Conservation (phyloP, 2,888 invertebrate species). For the Byasa hedistus region DNA sequence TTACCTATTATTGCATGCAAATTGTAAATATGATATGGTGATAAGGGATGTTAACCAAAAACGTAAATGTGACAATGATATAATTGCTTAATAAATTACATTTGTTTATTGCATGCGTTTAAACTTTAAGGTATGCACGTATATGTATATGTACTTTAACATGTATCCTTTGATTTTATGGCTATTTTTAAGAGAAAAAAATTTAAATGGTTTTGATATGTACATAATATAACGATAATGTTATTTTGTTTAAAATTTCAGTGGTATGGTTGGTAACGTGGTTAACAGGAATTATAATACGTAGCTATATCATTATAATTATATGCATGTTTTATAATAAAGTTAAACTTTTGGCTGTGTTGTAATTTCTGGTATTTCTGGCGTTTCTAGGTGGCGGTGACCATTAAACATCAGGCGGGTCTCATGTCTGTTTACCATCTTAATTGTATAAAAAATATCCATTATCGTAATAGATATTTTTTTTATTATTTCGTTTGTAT, state of each 20-base stretch:
- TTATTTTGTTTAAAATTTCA: slow-evolving; percentile 1
- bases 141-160: not conserved
- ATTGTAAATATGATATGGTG: slow-evolving; percentile 10
- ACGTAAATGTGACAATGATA: not conserved
- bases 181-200: not conserved
- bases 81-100: slow-evolving; percentile 9
- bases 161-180: not conserved
- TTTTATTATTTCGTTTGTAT: not conserved
- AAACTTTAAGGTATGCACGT: slow-evolving; percentile 5
- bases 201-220: not conserved
- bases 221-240: not conserved
- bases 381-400: no score
- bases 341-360: not conserved
- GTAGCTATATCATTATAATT: not conserved
- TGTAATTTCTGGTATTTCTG: no score
- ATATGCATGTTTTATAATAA: slow-evolving; percentile 1
- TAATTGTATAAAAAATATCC: no score
- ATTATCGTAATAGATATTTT: not conserved
- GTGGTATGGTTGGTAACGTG: not conserved
- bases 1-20: slow-evolving; percentile 12
- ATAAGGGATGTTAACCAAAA: slow-evolving; percentile 5
- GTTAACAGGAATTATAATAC: not conserved
- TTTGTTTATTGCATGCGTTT: not conserved
- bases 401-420: no score
- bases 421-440: no score